These are phyloP conservation scores for Isoperla grammatica DNA, from an alignment of 2,888 invertebrate genomes.

Conservation along the genomic window DNA sequence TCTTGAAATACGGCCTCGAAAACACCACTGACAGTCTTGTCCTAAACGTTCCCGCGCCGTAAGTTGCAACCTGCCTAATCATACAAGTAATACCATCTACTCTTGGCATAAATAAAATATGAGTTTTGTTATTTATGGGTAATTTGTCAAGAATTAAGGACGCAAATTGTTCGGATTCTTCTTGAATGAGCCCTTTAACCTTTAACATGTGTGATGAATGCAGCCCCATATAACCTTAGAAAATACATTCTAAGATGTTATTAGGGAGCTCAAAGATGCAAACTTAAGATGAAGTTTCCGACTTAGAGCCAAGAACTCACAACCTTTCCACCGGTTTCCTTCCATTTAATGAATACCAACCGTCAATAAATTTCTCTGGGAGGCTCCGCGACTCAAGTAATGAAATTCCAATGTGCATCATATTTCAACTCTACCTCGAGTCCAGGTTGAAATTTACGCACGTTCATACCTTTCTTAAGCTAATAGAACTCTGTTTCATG, in stretches of 20 bases:
- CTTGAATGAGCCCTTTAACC: constrained; percentile 4
- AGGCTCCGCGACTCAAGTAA: constrained; percentile 10
- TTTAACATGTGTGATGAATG: constrained; percentile 12
- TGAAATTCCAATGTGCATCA: constrained; percentile 19
- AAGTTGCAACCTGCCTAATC: too few relatives aligned
- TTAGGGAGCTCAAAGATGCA: constrained; percentile 17
- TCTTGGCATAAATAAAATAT: too few relatives aligned
- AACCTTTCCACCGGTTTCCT: constrained; percentile 9
- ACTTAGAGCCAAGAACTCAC: constrained; percentile 10
- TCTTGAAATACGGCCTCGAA: too few relatives aligned
- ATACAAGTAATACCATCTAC: too few relatives aligned
- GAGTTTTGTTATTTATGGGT: too few relatives aligned
- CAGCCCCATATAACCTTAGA: constrained; percentile 11
- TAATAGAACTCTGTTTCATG: constrained; percentile 1
- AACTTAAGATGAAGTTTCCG: constrained; percentile 17
- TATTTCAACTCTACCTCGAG: constrained; percentile 6
- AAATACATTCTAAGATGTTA: constrained; percentile 17
- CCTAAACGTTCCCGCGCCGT: too few relatives aligned
- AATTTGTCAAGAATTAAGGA: constrained; percentile 3
- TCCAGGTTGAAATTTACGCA: constrained; percentile 14
- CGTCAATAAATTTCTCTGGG: constrained; percentile 17
- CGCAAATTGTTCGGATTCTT: constrained; percentile 11
- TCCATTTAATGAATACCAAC: constrained; percentile 20
- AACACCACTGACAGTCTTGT: too few relatives aligned
- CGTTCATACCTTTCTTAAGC: constrained; percentile 5